These are phyloP conservation scores for Eupithecia subfuscata DNA, from an alignment of 2,888 invertebrate species.

Conservation along the genomic window DNA sequence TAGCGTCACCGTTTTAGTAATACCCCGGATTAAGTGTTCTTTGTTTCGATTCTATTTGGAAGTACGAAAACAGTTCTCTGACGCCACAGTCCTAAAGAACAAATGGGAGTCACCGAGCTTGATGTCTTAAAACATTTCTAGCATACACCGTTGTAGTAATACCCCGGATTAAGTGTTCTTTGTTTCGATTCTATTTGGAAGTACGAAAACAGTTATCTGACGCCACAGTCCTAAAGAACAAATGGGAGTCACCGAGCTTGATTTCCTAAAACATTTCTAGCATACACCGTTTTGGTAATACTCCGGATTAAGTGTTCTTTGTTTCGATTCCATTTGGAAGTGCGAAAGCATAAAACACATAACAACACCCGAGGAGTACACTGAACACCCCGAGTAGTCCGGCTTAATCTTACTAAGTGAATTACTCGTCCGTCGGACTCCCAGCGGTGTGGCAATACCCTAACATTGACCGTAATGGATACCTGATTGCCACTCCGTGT, in stretches of 20 bases:
- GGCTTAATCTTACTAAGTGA: constrained; percentile 73
- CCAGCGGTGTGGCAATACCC: constrained; percentile 36
- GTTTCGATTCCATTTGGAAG: constrained; percentile 12
- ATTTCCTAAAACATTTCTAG: neutral
- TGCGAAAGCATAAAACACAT: constrained; percentile 29
- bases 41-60: neutral
- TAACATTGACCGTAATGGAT: constrained; percentile 39
- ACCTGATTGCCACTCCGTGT: constrained; percentile 24
- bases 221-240: neutral
- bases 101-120: neutral
- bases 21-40: too few species aligned
- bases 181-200: constrained; percentile 3
- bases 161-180: too few species aligned
- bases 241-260: neutral
- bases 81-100: neutral
- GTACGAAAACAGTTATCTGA: constrained; percentile 22
- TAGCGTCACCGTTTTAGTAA: too few species aligned
- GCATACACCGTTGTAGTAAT: neutral
- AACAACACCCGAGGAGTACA: constrained; percentile 57
- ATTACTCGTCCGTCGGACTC: constrained; percentile 51
- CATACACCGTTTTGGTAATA: neutral
- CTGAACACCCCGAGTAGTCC: constrained; percentile 54
- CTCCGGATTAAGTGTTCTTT: constrained; percentile 13
- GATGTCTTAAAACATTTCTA: neutral
- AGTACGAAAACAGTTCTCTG: constrained; percentile 24